Base-by-base conservation (phyloP, 2,797 vertebrate species). In the Otus scops region DNA sequence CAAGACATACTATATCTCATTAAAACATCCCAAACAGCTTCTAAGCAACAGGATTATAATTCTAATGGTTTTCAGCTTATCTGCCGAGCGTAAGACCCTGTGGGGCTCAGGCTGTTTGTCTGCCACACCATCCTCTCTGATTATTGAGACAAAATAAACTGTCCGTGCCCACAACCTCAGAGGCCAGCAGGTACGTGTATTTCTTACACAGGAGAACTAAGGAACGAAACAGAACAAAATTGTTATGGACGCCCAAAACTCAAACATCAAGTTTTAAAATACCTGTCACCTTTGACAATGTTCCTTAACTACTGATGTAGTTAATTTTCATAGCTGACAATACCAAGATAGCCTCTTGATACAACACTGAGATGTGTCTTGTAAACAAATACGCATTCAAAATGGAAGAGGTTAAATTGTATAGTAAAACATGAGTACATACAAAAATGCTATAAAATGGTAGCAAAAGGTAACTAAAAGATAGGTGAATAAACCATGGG, bases 311-410 rank as follows among this genome's bases (percentile, higher is more conserved):
- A 34, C 57, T 1, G 78, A 85, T 10, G 85, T 30, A 76, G 87
- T 15, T 60, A 48, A 41, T 71, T 80, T 69, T 24, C 76, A n/a
- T 67, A 77, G 81, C 75, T 53, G 57, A 20, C 51, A 32, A 64
- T 36, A 75, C 85, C 91, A 89, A 77, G 88, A 91, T 28, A 78
- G 28, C 48, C 51, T 89, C 84, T 83, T 61, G 88, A 47, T 80
- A 78, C 73, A 95, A 85, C 79, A 89, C 73, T 82, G 84, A 95
- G 89, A 93, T 94, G 92, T 68, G 45, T 47, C 83, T 36, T 91
- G 94, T 92, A 91, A 95, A 97, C 56, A 93, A 86, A 63, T 16
- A 83, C 0, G 85, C 65, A 8, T 53, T 43, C 54, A 88, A 92
- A 86, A 45, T 71, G 64, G 94, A 89, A 75, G 77, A 93, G 82